phyloP scores from a whole-genome alignment of 1,140 invertebrate species.

The Bathynomus jamesi region DNA sequence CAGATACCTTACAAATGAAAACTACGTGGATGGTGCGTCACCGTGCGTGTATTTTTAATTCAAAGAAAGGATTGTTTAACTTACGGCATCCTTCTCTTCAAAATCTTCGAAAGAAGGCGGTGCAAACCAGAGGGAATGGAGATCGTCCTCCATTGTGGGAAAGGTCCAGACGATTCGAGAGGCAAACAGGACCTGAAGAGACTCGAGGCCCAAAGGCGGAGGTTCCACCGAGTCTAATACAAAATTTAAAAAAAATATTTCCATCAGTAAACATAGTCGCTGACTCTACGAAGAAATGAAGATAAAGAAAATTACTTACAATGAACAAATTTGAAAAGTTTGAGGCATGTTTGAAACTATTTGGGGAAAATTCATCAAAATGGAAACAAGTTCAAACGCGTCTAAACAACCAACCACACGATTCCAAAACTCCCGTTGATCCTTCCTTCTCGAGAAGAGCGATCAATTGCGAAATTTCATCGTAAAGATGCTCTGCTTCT shows the following conservation, averaged over 20 bases:
- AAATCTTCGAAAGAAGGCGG: background rate
- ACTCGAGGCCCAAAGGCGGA: background rate
- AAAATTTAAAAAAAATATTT: too few relatives aligned
- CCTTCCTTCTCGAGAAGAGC: background rate
- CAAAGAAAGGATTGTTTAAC: background rate
- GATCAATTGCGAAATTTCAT: constrained; percentile 1
- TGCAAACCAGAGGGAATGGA: background rate
- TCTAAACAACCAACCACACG: too few relatives aligned
- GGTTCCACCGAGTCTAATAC: background rate
- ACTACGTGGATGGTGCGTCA: too few relatives aligned
- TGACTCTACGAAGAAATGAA: too few relatives aligned
- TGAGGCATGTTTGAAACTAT: too few relatives aligned
- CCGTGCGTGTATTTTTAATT: too few relatives aligned
- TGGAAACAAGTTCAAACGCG: too few relatives aligned
- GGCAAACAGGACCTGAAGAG: background rate
- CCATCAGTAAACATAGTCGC: too few relatives aligned
- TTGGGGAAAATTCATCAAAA: too few relatives aligned
- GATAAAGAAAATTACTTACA: too few relatives aligned
- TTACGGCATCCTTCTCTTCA: background rate
- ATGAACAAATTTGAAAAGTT: too few relatives aligned
- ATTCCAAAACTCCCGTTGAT: background rate
- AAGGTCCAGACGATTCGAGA: background rate
- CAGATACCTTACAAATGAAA: too few relatives aligned
- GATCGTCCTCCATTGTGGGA: background rate
- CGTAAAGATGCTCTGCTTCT: constrained; percentile 4